Evolutionary conservation across 2,888 invertebrate species (phyloP).

Genomic region (Leptopterna dolabrata): DNA sequence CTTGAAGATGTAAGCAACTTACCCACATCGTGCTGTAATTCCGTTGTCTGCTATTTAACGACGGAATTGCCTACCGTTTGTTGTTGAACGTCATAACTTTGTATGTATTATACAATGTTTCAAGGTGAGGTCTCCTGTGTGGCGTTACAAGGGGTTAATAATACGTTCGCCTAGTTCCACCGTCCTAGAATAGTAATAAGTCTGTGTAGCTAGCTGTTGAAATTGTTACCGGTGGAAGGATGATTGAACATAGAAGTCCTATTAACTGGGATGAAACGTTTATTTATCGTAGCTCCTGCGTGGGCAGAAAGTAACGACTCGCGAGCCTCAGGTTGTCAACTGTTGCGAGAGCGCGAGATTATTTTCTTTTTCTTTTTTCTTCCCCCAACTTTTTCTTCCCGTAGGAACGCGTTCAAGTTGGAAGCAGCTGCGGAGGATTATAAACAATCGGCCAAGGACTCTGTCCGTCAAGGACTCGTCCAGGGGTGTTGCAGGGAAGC

Average conservation of each 20-base stretch:
- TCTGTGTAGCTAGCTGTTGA: not conserved
- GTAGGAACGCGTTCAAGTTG: not conserved
- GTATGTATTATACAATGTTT: too few relatives aligned
- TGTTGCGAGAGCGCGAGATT: not conserved
- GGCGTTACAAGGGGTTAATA: too few relatives aligned
- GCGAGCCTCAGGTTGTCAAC: not conserved
- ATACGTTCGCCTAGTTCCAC: too few relatives aligned
- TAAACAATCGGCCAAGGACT: not conserved
- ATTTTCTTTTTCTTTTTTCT: not conserved
- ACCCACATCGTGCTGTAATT: too few relatives aligned
- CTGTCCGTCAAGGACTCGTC: not conserved
- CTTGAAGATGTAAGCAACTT: too few relatives aligned
- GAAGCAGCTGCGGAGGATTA: slow-evolving; percentile 5
- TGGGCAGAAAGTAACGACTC: not conserved
- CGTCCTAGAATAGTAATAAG: not conserved
- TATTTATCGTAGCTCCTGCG: not conserved
- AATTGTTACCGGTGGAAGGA: not conserved
- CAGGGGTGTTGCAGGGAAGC: not conserved
- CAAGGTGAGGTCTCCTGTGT: too few relatives aligned
- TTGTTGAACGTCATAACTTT: too few relatives aligned
- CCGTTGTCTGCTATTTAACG: too few relatives aligned
- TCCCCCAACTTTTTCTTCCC: too few relatives aligned
- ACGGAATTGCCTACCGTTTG: too few relatives aligned
- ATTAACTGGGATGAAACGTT: not conserved
- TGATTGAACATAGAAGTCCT: not conserved